These are phyloP conservation scores for Micrastur ruficollis DNA, from an alignment of 2,797 vertebrate species.

Conservation along the genomic window DNA sequence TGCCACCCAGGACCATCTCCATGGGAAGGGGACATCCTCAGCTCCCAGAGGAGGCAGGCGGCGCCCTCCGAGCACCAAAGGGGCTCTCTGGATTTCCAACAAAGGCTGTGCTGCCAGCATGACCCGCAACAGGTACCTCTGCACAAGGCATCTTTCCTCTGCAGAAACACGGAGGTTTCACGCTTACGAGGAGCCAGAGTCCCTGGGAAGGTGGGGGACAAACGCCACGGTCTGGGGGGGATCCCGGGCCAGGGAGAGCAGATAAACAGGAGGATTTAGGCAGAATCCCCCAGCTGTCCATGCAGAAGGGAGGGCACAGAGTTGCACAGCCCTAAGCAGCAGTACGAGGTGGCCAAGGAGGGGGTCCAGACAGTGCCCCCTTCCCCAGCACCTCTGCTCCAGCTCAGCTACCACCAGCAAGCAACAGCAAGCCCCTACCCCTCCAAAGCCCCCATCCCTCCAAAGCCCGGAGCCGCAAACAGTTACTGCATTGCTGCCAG, in stretches of 20 bases:
- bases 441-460: neutral
- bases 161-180: neutral
- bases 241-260: too few relatives aligned
- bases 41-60: neutral
- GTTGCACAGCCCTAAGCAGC: neutral
- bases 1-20: neutral
- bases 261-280: neutral
- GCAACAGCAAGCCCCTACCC: neutral
- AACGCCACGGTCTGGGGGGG: fast-evolving
- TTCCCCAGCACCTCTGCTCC: neutral
- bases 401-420: fast-evolving
- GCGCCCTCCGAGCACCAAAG: neutral
- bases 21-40: neutral
- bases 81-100: neutral
- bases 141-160: neutral
- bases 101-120: neutral
- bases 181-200: fast-evolving
- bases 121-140: neutral
- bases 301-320: neutral
- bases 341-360: neutral
- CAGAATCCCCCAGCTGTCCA: neutral
- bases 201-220: neutral
- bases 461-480: neutral
- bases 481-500: neutral
- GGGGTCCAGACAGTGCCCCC: too few relatives aligned